Percentiles rank a stretch among this genome's conserved stretches.
Conservation (phyloP, 30 jellyfish, hydroid and myxozoan genomes). For the Catostylus mosaicus region DNA sequence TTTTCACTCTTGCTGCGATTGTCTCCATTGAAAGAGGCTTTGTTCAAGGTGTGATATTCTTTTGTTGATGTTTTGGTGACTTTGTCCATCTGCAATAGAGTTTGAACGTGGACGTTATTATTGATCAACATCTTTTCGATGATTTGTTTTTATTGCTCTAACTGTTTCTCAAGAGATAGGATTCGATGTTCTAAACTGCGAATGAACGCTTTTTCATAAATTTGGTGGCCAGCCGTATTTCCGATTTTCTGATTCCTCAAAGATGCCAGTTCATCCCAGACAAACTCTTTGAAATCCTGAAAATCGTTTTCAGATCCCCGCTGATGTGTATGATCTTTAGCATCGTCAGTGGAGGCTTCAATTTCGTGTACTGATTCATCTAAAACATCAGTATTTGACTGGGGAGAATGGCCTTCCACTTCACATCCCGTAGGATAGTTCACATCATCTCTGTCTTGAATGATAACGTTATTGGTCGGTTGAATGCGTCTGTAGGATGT, state of each 20-base stretch:
- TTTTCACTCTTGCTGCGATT: constrained; percentile 21
- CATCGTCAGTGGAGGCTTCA: constrained; percentile 17
- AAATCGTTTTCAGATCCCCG: constrained; percentile 7
- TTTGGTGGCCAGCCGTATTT: constrained; percentile 22
- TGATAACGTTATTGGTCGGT: constrained; percentile 13
- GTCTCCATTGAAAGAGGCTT: constrained; percentile 37
- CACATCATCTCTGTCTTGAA: constrained; percentile 11
- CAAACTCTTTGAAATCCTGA: constrained; percentile 20
- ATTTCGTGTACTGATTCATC: constrained; percentile 13
- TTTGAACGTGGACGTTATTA: constrained; percentile 39
- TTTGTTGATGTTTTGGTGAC: constrained; percentile 15
- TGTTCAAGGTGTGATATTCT: constrained; percentile 25
- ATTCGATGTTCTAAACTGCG: constrained; percentile 46
- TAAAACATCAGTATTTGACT: constrained; percentile 19
- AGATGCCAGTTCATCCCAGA: constrained; percentile 41
- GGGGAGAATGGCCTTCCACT: constrained; percentile 27
- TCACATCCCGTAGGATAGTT: constrained; percentile 31
- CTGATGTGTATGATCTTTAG: constrained; percentile 9
- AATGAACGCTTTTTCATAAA: constrained; percentile 25
- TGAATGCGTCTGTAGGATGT: constrained; percentile 30
- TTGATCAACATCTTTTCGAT: constrained; percentile 29
- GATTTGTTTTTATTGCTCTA: constrained; percentile 37
- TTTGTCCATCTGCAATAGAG: constrained; percentile 47
- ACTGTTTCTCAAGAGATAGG: constrained; percentile 31
- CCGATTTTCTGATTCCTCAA: constrained; percentile 23